Evolutionary conservation across 2,113 vertebrate genomes (phyloP), one percentile per base, ranked within the genome.

Genomic region (Aegithalos caudatus): DNA sequence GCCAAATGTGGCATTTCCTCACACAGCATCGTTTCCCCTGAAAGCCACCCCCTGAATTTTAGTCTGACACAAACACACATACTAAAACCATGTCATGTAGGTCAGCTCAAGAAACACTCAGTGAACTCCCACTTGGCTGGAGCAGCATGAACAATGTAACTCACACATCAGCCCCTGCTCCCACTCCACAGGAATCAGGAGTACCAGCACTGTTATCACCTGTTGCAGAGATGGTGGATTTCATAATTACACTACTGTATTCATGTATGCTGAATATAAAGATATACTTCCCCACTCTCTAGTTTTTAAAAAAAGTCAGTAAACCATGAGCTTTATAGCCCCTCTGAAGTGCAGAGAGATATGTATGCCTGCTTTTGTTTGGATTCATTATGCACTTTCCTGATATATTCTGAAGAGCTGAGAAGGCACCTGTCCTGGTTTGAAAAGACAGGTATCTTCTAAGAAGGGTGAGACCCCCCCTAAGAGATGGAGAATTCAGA

Each of bases 121-220:
- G 20, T 42, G 60, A 81, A 56, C 73, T 38, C 57, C 51, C 45
- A 6, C 38, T 10, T 60, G 57, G 14, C 69, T 25, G 51, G 51
- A 84, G 67, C 69, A 35, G 37, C 45, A 10, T n/a, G n/a, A n/a
- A n/a, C n/a, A n/a, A n/a, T 0, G 7, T 1, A 65, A 44, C 0
- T n/a, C n/a, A n/a, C n/a, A n/a, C n/a, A 53, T 24, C 3, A 3
- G 28, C 38, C 45, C 35, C 60, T 81, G 33, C 17, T 38, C 44
- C n/a, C 51, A 38, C 35, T 31, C 6, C 64, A 11, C 47, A 18
- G 62, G n/a, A 82, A 50, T 40, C 14, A 45, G 25, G 3, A 79
- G 40, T 15, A 79, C 21, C 23, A 65, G 35, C 58, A 23, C 74
- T 22, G 37, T 4, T 42, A 40, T 12, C 35, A 80, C 24, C 29